These are phyloP conservation scores for Drosophila willistoni DNA, from an alignment of 1,140 invertebrate species.

Conservation along the genomic window DNA sequence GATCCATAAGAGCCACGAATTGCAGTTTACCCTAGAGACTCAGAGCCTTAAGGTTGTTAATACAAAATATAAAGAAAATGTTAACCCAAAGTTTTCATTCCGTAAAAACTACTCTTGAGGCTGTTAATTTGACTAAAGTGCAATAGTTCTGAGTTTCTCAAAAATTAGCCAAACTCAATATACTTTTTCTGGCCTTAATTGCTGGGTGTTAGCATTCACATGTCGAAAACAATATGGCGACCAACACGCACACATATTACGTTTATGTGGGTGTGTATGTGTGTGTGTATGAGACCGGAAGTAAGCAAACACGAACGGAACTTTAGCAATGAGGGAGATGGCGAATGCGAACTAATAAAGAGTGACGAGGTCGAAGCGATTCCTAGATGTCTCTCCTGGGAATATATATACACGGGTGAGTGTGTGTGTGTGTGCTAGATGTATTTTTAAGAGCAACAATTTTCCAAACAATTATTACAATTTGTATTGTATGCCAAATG, in stretches of 20 bases:
- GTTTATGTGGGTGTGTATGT: constrained; percentile 24
- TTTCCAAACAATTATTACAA: constrained; percentile 78
- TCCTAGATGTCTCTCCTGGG: constrained; percentile 52
- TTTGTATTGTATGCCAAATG: constrained; percentile 62
- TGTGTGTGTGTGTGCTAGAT: constrained; percentile 31
- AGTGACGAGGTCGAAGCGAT: constrained; percentile 10
- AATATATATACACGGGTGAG: constrained; percentile 3
- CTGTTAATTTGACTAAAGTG: too few species aligned
- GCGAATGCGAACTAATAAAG: constrained; percentile 1
- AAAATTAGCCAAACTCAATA: not conserved
- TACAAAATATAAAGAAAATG: too few species aligned
- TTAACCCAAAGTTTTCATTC: not conserved
- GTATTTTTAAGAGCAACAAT: constrained; percentile 74
- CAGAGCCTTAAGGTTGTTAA: not conserved
- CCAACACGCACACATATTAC: constrained; percentile 29
- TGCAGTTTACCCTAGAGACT: not conserved
- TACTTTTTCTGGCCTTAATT: not conserved
- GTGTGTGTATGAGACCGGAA: constrained; percentile 45
- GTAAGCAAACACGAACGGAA: constrained; percentile 51
- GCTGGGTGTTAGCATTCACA: constrained; percentile 59
- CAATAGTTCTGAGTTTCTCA: too few species aligned
- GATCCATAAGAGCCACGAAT: not conserved
- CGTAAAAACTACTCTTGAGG: too few species aligned
- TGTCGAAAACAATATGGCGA: constrained; percentile 74
- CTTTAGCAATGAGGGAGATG: constrained; percentile 4